phyloP scores from a whole-genome alignment of 2,113 vertebrate species.

The Micronycteris hirsuta region DNA sequence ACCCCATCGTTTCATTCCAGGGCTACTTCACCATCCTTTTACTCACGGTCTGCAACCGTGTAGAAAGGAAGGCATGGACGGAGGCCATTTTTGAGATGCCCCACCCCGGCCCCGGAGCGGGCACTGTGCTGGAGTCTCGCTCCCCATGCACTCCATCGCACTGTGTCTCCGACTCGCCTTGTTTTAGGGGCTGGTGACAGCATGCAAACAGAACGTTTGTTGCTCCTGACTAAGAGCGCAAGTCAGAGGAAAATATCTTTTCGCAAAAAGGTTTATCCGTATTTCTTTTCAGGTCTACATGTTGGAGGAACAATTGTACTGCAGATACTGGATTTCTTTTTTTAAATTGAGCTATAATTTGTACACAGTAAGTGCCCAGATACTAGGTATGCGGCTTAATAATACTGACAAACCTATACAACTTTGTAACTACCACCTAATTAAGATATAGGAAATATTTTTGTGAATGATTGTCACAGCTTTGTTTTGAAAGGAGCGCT shows the following conservation, averaged over 20 bases:
- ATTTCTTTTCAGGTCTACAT: background rate
- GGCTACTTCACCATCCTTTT: background rate
- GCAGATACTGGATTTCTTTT: background rate
- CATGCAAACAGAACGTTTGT: background rate
- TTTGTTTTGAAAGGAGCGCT: background rate
- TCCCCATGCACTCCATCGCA: background rate
- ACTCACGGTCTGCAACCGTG: background rate
- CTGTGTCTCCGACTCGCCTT: background rate
- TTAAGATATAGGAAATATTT: background rate
- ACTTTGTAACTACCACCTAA: background rate
- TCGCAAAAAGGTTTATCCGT: background rate
- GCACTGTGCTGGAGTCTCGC: background rate
- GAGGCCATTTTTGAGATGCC: background rate
- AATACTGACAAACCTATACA: background rate
- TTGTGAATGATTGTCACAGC: background rate
- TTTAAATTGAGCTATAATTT: background rate
- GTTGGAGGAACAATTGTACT: background rate
- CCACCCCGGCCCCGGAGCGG: background rate
- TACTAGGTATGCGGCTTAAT: background rate
- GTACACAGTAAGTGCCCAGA: background rate
- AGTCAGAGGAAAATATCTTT: slow-evolving; percentile 1
- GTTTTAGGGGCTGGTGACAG: background rate
- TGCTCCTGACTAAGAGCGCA: background rate
- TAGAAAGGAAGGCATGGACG: background rate
- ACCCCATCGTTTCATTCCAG: background rate